Percentiles rank a stretch among this genome's conserved stretches.
Conservation (phyloP, 2,797 vertebrate species). For the Australoheros facetus region DNA sequence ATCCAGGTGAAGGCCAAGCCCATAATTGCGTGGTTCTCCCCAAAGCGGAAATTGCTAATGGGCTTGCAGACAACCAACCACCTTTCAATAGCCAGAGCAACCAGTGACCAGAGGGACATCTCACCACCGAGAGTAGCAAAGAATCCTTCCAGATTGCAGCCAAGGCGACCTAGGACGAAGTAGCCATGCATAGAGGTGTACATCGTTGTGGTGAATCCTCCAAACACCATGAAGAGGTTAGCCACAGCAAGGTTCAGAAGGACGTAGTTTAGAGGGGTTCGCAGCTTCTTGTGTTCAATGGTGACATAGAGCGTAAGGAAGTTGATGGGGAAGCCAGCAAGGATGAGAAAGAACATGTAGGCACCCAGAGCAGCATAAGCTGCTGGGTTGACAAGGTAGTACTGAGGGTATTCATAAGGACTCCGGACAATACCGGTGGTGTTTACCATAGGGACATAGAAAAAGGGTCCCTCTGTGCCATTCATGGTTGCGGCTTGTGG, state of each 20-base stretch:
- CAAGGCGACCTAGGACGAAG: conserved; percentile 91
- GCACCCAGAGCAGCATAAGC: conserved; percentile 87
- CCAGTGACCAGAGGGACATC: conserved; percentile 92
- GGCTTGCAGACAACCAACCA: conserved; percentile 98
- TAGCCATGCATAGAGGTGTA: conserved; percentile 95
- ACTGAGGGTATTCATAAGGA: conserved; percentile 94
- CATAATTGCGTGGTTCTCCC: conserved; percentile 93
- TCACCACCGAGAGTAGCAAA: conserved; percentile 94
- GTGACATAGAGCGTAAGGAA: conserved; percentile 97
- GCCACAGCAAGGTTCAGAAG: conserved; percentile 93
- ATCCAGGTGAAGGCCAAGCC: conserved; percentile 88
- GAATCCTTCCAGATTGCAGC: conserved; percentile 94
- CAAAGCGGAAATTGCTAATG: conserved; percentile 96
- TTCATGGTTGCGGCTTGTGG: conserved; percentile 89
- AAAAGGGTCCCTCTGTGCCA: conserved; percentile 93
- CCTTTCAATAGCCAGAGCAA: conserved; percentile 93
- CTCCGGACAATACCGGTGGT: conserved; percentile 89
- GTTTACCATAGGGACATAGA: conserved; percentile 94
- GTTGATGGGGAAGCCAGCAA: conserved; percentile 93
- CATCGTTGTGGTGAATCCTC: conserved; percentile 94
- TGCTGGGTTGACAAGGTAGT: conserved; percentile 93
- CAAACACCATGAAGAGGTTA: conserved; percentile 94
- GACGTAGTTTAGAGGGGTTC: conserved; percentile 97
- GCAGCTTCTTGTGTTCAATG: conserved; percentile 97
- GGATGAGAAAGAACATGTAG: conserved; percentile 96